Percentiles rank a stretch among this genome's conserved stretches.
Evolutionary conservation across 2,797 vertebrate species (phyloP).

Genomic region (Pelobates cultripes): DNA sequence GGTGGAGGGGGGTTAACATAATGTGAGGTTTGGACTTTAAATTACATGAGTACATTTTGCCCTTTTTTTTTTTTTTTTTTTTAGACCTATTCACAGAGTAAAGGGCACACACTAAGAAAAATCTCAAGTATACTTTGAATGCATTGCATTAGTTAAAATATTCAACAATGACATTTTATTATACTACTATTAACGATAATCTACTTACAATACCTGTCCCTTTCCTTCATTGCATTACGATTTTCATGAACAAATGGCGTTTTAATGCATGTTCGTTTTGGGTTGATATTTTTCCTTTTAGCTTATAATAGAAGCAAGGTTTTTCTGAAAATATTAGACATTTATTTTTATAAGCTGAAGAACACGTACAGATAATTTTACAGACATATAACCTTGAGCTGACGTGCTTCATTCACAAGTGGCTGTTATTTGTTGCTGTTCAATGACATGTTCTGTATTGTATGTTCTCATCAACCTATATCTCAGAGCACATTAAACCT

Average conservation of each 20-base stretch:
- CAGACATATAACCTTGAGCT: slow-evolving; percentile 55
- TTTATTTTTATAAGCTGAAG: slow-evolving; percentile 42
- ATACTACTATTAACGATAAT: no score
- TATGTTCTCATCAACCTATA: not conserved
- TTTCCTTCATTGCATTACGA: no score
- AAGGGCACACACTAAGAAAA: no score
- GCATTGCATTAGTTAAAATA: no score
- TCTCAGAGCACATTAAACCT: not conserved
- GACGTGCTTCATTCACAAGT: slow-evolving; percentile 22
- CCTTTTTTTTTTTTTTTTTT: no score
- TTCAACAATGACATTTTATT: no score
- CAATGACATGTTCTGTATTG: slow-evolving; percentile 37
- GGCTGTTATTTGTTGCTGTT: slow-evolving; percentile 20
- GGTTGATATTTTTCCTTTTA: not conserved
- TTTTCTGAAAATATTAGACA: slow-evolving; percentile 24
- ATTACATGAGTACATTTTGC: no score
- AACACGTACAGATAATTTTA: slow-evolving; percentile 48
- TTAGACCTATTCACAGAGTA: not conserved
- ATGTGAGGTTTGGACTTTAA: no score
- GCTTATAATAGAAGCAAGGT: slow-evolving; percentile 32
- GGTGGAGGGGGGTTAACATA: no score
- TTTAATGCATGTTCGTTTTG: not conserved
- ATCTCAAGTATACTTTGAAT: no score
- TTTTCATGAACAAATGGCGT: not conserved
- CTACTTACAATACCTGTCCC: no score